Evolutionary conservation across 2,113 vertebrate species (phyloP).

Genomic region (Craseonycteris thonglongyai): DNA sequence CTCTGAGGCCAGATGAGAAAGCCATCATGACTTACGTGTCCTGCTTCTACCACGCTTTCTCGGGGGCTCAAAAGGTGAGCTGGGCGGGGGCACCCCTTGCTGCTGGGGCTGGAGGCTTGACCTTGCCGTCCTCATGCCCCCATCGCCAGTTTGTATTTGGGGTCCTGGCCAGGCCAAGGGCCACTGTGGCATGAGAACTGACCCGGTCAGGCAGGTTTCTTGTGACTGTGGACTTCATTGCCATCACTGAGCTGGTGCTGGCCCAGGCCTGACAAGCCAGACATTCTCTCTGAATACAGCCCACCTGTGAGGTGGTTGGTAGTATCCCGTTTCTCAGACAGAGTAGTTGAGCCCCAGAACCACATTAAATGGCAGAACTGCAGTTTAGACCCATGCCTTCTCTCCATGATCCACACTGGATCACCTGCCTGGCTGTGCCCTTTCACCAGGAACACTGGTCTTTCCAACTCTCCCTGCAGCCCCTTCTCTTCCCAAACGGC

Average conservation of each 20-base stretch:
- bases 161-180: neutral
- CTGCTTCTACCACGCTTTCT: slow-evolving; percentile 99
- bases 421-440: neutral
- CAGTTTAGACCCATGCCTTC: fast-evolving
- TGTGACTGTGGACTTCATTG: neutral
- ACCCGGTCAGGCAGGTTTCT: neutral
- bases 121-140: fast-evolving
- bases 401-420: neutral
- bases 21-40: slow-evolving; percentile 99
- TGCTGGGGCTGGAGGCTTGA: neutral
- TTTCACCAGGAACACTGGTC: neutral
- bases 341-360: neutral
- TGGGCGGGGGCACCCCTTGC: slow-evolving; percentile 21
- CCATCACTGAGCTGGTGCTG: fast-evolving
- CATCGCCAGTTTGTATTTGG: neutral
- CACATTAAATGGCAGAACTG: no score
- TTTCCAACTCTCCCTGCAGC: neutral
- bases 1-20: slow-evolving; percentile 96
- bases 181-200: fast-evolving
- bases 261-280: fast-evolving
- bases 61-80: slow-evolving; percentile 97
- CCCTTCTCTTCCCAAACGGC: no score
- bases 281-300: neutral
- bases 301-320: neutral
- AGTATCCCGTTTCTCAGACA: neutral